phyloP scores from a whole-genome alignment of 64 coral and sea anemone genomes.

The Montipora efflorescens region DNA sequence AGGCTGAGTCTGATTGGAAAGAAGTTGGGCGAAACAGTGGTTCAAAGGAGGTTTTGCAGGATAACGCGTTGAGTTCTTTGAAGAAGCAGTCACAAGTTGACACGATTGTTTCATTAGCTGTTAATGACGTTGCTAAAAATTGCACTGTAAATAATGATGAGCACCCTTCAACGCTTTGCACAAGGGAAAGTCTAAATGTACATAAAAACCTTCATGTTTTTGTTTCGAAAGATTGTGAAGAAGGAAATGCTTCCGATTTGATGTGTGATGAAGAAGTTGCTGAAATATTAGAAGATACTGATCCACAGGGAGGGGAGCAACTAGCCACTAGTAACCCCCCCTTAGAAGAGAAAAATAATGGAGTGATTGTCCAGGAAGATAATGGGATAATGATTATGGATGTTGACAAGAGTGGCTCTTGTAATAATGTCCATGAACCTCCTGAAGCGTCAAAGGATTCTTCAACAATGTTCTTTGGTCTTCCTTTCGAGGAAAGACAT shows the following conservation, averaged over 20 bases:
- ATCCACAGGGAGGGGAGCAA: background rate
- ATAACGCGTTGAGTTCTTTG: background rate
- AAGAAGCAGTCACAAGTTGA: background rate
- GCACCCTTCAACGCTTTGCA: background rate
- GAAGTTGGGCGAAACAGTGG: background rate
- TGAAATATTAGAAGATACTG: background rate
- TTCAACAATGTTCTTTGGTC: background rate
- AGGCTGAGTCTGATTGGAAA: background rate
- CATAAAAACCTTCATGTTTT: background rate
- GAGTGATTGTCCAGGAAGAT: background rate
- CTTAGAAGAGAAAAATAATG: background rate
- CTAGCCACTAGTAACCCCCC: background rate
- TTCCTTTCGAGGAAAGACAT: background rate
- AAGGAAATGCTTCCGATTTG: background rate
- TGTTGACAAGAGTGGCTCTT: background rate
- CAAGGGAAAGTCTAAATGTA: background rate
- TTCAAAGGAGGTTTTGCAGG: background rate
- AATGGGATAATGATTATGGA: background rate
- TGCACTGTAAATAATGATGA: conserved; percentile 16
- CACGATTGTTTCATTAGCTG: background rate
- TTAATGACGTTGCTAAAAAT: background rate
- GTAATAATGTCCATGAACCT: background rate
- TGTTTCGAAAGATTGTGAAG: background rate
- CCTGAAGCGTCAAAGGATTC: background rate
- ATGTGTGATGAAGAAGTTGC: conserved; percentile 36